Base-by-base conservation (phyloP, 2,113 vertebrate species). In the Pseudolaguvia tuberculata region DNA sequence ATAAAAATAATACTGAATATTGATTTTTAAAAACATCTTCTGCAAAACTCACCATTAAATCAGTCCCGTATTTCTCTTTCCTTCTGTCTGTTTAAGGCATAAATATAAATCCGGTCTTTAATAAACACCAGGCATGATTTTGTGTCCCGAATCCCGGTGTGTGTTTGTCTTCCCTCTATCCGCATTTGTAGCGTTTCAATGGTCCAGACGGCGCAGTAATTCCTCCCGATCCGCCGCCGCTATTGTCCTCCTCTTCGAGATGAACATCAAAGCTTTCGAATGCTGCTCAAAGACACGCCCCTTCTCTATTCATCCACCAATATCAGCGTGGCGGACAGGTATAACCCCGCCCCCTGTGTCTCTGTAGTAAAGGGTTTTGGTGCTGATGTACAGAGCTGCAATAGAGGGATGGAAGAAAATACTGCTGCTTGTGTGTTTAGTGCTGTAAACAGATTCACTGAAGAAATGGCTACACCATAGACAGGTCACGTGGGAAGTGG, bases 181-280 rank as follows among this genome's bases (percentile, higher is more conserved):
- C 39, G 58, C 59, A 75, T 81, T 21, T 72, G 45, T n/a, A 61
- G 56, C 3, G 14, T 50, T 52, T 76, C 53, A 18, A 0, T 23
- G 25, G 7, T 63, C 31, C 50, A n/a, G 56, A 13, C 51, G 9
- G 50, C 39, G 56, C 52, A 11, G n/a, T 63, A 21, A 20, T 39
- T 7, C 6, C 23, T 17, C 18, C 25, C 53, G 29, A 56, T n/a
- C n/a, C n/a, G 74, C 59, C 65, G 35, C 31, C 50, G 67, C 86
- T 90, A 87, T 89, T 89, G 89, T 90, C 87, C 77, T 90, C 87
- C 77, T 85, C 35, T 47, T 85, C 84, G 84, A 84, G 87, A 84
- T 84, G 67, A 82, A 83, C 73, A 77, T 82, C 82, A 79, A 62
- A 25, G 76, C 71, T 68, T 77, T 66, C 53, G 52, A 27, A 72